Conservation (phyloP, 1,140 invertebrate species). For the Maniola jurtina region DNA sequence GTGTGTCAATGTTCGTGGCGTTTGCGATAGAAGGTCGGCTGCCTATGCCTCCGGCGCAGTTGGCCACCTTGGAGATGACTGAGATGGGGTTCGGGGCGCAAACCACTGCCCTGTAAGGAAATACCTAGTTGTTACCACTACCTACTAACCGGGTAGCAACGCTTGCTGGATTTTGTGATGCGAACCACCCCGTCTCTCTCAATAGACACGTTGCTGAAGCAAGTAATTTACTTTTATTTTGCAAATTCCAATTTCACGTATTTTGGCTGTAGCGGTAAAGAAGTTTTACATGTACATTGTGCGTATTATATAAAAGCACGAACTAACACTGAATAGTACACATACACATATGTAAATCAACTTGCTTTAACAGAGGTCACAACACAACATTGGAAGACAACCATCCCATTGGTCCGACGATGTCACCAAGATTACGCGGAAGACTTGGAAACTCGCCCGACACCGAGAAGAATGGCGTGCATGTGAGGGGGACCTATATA, state of each 20-base stretch:
- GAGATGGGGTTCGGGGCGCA: constrained; percentile 57
- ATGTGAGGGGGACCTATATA: too few relatives aligned
- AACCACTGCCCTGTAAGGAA: constrained; percentile 56
- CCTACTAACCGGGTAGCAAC: not conserved
- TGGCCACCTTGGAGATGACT: constrained; percentile 66
- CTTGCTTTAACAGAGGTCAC: not conserved
- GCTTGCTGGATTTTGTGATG: not conserved
- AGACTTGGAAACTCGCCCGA: too few relatives aligned
- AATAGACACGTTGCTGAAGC: not conserved
- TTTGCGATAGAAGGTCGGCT: constrained; percentile 95
- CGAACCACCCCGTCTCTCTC: not conserved
- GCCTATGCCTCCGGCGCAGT: constrained; percentile 58
- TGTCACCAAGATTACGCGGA: not conserved
- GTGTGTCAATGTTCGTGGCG: constrained; percentile 98
- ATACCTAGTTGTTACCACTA: constrained; percentile 12
- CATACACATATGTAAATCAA: too few relatives aligned
- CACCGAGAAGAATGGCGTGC: too few relatives aligned
- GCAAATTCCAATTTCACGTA: not conserved
- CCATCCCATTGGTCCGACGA: too few relatives aligned
- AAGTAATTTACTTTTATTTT: not conserved
- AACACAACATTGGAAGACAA: too few relatives aligned
- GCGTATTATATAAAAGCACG: not conserved
- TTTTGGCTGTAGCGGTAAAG: not conserved
- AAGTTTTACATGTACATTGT: not conserved
- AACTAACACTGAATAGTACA: not conserved